Conservation (phyloP, 1,140 invertebrate genomes). For the Vollenhovia emeryi region DNA sequence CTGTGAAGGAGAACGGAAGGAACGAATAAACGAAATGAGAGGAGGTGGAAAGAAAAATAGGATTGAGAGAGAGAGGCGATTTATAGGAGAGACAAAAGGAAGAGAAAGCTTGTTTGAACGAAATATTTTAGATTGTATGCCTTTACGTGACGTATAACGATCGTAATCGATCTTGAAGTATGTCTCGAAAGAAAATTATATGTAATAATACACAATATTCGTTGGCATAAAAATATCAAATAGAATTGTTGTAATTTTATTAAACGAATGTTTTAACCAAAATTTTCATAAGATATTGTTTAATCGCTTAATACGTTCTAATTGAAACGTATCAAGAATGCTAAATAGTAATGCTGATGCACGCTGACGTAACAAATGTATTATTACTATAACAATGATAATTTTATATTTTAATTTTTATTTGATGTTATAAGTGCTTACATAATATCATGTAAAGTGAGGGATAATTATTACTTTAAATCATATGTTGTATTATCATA, state of each 20-base stretch:
- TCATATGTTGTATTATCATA: neutral
- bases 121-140: neutral
- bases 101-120: neutral
- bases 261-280: neutral
- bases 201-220: neutral
- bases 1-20: neutral
- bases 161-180: neutral
- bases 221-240: too few species aligned
- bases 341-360: too few species aligned
- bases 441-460: neutral
- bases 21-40: conserved; percentile 9
- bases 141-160: neutral
- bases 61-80: neutral
- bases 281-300: neutral
- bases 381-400: too few species aligned
- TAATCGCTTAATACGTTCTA: neutral
- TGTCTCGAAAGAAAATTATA: neutral
- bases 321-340: too few species aligned
- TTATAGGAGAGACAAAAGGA: neutral
- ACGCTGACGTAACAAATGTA: too few species aligned
- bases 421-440: neutral
- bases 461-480: too few species aligned
- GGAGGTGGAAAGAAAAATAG: neutral
- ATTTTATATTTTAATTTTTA: neutral
- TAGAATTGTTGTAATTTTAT: neutral